Evolutionary conservation across 2,113 vertebrate genomes (phyloP).

Genomic region (Sinosuthora webbiana): DNA sequence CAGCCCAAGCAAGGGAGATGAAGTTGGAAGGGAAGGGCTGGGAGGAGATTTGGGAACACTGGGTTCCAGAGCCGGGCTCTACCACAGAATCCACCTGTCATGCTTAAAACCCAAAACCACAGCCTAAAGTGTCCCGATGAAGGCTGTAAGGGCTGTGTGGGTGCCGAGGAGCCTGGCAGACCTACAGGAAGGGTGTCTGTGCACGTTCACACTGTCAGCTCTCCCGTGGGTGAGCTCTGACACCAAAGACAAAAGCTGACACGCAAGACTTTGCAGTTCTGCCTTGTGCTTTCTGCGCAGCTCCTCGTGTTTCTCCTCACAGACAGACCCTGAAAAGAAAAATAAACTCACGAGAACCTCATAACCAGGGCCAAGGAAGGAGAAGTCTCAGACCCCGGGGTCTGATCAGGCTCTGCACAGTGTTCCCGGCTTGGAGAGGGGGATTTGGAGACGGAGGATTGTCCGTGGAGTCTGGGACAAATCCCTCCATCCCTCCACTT

Average conservation of each 20-base stretch:
- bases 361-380: neutral
- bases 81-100: neutral
- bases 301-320: neutral
- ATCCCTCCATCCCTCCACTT: neutral
- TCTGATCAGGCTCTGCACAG: neutral
- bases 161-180: neutral
- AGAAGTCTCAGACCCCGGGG: neutral
- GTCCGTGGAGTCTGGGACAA: neutral
- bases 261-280: neutral
- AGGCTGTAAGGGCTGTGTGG: neutral
- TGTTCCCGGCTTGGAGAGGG: neutral
- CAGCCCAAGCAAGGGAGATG: neutral
- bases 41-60: neutral
- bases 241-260: neutral
- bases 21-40: neutral
- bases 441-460: neutral
- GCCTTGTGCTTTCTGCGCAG: neutral
- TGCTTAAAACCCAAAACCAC: neutral
- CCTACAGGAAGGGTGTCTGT: neutral
- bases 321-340: neutral
- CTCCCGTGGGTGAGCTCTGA: neutral
- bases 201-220: neutral
- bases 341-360: neutral
- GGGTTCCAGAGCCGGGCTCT: neutral
- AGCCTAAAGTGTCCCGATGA: neutral